Base-by-base conservation (phyloP, 2,888 invertebrate genomes). In the Dryobota labecula region DNA sequence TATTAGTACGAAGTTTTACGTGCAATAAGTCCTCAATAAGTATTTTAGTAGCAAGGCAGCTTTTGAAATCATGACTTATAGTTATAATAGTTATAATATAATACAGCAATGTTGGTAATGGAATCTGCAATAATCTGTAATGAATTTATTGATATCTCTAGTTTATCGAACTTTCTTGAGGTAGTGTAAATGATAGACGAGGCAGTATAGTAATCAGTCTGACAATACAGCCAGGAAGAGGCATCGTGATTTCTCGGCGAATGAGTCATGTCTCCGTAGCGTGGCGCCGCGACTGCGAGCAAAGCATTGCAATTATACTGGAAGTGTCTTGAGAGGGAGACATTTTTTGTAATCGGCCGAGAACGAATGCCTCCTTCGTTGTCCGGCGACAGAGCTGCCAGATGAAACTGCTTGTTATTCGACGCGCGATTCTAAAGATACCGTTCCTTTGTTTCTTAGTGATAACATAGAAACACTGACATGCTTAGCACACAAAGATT, bases 241-340 rank as follows among this genome's bases (percentile, higher is more conserved):
- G 84, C 85, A 85, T 83, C 84, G 84, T 87, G 84, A 84, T 87
- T 87, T 87, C 89, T 86, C 80, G 78, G 65, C 69, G 82, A 82
- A 70, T 85, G 84, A 87, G 80, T 89, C 87, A 87, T 87, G 84
- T 85, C 85, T 85, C 76, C 82, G 76, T 61, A 84, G 80, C 58
- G 68, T 87, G 88, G 88, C 89, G 89, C 85, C 88, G 83, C 82
- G 53, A 72, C 74, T 82, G 81, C 70, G 77, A 82, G 87, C 88
- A 77, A 86, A 87, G 84, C 84, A 88, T 90, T 89, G 89, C 88
- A 90, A 90, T 90, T 90, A 89, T 84, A 82, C 82, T 73, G 80
- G 75, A 83, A 86, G 82, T 80, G 75, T 77, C 73, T 82, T 30
- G 71, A 75, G 69, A 78, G 71, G 67, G 78, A 77, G 76, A 76